Conservation (phyloP, 2,113 vertebrate genomes). For the Okapia johnstoni region DNA sequence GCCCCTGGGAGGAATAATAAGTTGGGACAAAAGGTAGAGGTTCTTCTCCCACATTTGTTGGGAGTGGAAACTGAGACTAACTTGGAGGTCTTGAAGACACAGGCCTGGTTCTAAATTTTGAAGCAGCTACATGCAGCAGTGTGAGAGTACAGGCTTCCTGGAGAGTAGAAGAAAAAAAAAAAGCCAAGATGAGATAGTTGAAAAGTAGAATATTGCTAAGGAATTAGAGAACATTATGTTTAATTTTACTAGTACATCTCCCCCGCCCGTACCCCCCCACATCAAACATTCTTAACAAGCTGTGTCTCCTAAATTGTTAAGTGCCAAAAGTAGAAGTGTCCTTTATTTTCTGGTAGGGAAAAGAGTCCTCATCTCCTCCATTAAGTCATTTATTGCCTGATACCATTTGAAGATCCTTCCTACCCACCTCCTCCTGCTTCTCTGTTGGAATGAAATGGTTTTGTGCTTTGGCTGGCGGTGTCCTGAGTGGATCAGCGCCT, state of each 20-base stretch:
- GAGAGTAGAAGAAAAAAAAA: background rate
- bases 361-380: background rate
- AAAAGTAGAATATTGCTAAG: background rate
- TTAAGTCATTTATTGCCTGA: background rate
- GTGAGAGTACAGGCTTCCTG: background rate
- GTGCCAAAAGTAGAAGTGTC: background rate
- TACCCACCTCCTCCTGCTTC: background rate
- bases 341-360: background rate
- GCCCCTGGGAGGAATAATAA: background rate
- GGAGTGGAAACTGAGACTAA: background rate
- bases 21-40: background rate
- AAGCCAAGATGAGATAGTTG: background rate
- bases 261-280: background rate
- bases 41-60: background rate
- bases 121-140: background rate
- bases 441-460: conserved; percentile 10
- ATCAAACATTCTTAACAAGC: background rate
- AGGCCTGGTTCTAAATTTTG: background rate
- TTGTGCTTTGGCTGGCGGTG: conserved; percentile 7
- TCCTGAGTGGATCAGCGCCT: background rate
- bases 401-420: background rate
- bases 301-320: background rate
- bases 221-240: background rate
- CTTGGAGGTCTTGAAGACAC: background rate
- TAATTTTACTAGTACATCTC: background rate